phyloP scores from a whole-genome alignment of 2,113 vertebrate genomes.

The Otolemur garnettii region DNA sequence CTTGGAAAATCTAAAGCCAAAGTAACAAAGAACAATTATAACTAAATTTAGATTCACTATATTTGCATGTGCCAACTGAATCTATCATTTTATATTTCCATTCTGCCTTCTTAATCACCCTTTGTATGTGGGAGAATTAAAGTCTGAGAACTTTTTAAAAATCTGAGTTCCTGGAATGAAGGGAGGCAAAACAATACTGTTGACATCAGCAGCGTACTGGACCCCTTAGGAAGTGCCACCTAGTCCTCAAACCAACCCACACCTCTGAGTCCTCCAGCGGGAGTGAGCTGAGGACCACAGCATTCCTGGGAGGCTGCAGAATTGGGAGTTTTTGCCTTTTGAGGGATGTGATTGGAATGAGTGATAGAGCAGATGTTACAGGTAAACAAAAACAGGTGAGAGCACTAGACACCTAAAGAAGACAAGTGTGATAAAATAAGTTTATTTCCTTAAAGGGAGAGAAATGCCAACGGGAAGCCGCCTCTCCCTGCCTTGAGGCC shows the following conservation, averaged over 20 bases:
- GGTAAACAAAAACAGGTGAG: background rate
- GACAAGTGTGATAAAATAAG: background rate
- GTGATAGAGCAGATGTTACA: background rate
- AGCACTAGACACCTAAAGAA: background rate
- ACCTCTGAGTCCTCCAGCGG: background rate
- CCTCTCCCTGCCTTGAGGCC: background rate
- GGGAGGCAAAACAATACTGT: background rate
- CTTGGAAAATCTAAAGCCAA: slow-evolving; percentile 27
- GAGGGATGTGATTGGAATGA: background rate
- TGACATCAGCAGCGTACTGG: background rate
- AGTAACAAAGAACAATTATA: background rate
- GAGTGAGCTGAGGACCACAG: background rate
- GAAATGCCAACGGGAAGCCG: background rate
- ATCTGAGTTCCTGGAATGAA: background rate
- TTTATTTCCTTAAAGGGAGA: background rate
- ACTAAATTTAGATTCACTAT: background rate
- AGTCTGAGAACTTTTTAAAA: background rate
- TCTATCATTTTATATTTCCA: background rate
- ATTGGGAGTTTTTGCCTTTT: background rate
- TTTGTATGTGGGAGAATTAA: background rate
- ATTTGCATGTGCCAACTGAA: background rate
- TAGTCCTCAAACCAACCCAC: background rate
- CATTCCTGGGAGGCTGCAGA: background rate
- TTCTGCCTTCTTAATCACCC: background rate
- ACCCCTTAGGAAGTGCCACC: background rate